A percentile compares a stretch with the other conserved stretches of the same genome.
Conservation (phyloP, 2,113 vertebrate genomes). For the Hylia prasina region DNA sequence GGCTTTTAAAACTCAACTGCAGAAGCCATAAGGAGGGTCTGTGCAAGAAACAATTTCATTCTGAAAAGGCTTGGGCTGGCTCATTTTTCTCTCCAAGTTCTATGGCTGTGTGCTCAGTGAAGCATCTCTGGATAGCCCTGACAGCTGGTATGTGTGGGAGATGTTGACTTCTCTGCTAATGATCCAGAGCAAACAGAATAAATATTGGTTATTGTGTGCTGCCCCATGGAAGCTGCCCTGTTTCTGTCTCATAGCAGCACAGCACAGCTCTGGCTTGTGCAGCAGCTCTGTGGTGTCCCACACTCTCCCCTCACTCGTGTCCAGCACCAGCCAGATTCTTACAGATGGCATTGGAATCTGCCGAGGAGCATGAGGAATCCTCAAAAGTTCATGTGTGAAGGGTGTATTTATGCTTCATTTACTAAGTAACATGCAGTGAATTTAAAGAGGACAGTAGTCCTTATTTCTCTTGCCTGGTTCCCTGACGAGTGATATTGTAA, state of each 20-base stretch:
- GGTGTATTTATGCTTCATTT: not conserved
- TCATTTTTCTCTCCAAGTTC: not conserved
- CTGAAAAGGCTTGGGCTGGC: not conserved
- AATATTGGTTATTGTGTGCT: not conserved
- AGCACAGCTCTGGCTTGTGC: not conserved
- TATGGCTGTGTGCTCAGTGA: not conserved
- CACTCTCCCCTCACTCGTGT: not conserved
- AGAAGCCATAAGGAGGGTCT: not conserved
- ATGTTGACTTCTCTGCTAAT: not conserved
- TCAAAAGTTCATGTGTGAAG: not conserved
- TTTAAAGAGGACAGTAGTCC: not conserved
- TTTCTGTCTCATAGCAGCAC: not conserved
- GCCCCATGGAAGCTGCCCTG: not conserved
- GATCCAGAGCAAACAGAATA: not conserved
- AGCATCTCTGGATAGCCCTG: not conserved
- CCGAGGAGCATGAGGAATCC: not conserved
- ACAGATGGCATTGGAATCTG: not conserved
- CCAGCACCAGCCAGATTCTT: not conserved
- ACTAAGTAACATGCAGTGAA: not conserved
- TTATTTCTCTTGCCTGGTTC: not conserved
- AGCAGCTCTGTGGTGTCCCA: not conserved
- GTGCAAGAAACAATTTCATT: not conserved
- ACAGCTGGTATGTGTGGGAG: not conserved
- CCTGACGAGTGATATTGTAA: not conserved
- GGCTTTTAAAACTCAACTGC: not conserved